Evolutionary conservation across 2,113 vertebrate genomes (phyloP), one percentile per base, ranked within the genome.

Genomic region (Chlamydotis undulata): DNA sequence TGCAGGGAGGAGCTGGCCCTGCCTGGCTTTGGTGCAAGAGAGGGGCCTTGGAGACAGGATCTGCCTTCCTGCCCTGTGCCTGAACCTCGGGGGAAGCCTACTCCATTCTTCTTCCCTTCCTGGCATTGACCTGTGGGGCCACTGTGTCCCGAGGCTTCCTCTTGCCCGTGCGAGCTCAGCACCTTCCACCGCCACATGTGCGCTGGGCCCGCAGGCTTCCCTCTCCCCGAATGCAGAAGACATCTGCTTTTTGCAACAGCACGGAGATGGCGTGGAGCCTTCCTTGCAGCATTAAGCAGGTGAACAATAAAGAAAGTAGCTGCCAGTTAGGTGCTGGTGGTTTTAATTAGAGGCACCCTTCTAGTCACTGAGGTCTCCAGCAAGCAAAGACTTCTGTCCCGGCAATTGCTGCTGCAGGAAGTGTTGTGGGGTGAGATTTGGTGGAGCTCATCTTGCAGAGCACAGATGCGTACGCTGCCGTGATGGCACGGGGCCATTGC

Each of bases 391-490:
- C 41, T 57, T 76, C 7, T 85, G 45, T 87, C 49, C 41, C 10
- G 2, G 55, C 33, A 55, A 8, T 63, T 22, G 0, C 33, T 70
- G 68, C 59, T 55, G 59, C 73, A 57, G 61, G 74, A 69, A 21
- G 8, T 0, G 0, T 21, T 47, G 31, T 21, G 47, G 24, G 55
- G n/a, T 63, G 80, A 26, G 52, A 10, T 68, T 59, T 81, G 49
- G 31, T 71, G 74, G 77, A 19, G 59, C 8, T 50, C 9, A 5
- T 3, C 1, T 8, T 61, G 47, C 63, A 55, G 52, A 39, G 50
- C 13, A 5, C 25, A 37, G 41, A 6, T 61, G 52, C 0, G 1
- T 24, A 0, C 0, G 0, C 39, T 37, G 74, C 52, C 0, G 1
- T 7, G 49, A 5, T 55, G 83, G 73, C 53, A 8, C 21, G 1